These are phyloP conservation scores for Festucalex cinctus DNA, from an alignment of 2,113 vertebrate genomes.

Conservation along the genomic window DNA sequence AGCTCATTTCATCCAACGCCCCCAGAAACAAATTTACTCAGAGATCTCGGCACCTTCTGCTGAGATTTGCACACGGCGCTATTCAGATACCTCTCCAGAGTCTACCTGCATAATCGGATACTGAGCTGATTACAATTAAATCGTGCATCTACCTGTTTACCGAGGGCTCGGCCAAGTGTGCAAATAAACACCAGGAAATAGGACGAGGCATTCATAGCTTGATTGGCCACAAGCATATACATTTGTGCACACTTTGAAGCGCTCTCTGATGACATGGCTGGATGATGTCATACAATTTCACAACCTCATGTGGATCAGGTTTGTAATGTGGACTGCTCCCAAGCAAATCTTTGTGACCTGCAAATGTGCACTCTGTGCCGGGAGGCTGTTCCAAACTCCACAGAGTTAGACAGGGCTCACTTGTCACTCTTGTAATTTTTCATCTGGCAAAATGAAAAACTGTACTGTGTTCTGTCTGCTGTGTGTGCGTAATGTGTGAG, in stretches of 20 bases:
- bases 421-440: conserved; percentile 47
- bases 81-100: conserved; percentile 32
- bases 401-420: conserved; percentile 34
- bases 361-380: conserved; percentile 38
- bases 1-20: conserved; percentile 67
- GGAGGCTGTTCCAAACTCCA: conserved; percentile 54
- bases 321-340: conserved; percentile 58
- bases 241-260: conserved; percentile 60
- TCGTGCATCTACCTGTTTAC: conserved; percentile 4
- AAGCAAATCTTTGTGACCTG: conserved; percentile 64
- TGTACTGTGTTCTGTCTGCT: conserved; percentile 18
- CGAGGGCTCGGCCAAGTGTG: conserved; percentile 19
- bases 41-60: conserved; percentile 57
- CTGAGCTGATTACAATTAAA: conserved; percentile 4
- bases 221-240: conserved; percentile 41
- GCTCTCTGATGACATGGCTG: conserved; percentile 59
- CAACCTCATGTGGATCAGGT: conserved; percentile 54
- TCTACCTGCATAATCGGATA: conserved; percentile 16
- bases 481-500: too few species aligned
- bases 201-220: conserved; percentile 29
- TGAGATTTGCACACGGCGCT: conserved; percentile 30
- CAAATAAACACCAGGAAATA: conserved; percentile 21
- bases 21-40: conserved; percentile 63
- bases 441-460: conserved; percentile 42
- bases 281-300: conserved; percentile 67